Percentiles rank a stretch among this genome's conserved stretches.
Evolutionary conservation across 2,113 vertebrate species (phyloP).

Genomic region (Climacteris rufus): DNA sequence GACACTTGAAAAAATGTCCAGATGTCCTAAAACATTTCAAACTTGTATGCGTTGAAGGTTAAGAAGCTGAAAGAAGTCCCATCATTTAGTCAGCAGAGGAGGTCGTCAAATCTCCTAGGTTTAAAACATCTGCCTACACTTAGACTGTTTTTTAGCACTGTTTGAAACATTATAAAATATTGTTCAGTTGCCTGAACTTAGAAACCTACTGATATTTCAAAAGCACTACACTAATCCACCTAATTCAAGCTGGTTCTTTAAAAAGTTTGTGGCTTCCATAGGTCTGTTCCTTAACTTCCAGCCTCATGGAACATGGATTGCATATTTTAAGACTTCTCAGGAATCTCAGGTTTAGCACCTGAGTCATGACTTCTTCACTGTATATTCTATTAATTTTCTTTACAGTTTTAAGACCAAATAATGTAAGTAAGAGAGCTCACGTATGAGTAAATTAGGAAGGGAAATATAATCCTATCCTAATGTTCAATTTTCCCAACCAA

Average conservation of each 20-base stretch:
- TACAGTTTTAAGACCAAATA: background rate
- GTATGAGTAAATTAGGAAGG: background rate
- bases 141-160: background rate
- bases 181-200: background rate
- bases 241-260: background rate
- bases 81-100: background rate
- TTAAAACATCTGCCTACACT: background rate
- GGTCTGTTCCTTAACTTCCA: background rate
- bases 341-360: background rate
- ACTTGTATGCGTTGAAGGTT: background rate
- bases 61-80: background rate
- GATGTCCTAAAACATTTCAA: background rate
- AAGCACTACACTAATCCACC: background rate
- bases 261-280: background rate
- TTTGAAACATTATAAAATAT: background rate
- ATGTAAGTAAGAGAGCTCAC: background rate
- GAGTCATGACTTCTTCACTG: background rate
- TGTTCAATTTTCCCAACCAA: background rate
- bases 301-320: accelerated
- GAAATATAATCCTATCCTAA: background rate
- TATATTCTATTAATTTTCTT: background rate
- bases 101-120: background rate
- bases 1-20: background rate
- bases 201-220: background rate
- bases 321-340: background rate